Base-by-base conservation (phyloP, 2,113 vertebrate species). In the Rhinopomastus cyanomelas region DNA sequence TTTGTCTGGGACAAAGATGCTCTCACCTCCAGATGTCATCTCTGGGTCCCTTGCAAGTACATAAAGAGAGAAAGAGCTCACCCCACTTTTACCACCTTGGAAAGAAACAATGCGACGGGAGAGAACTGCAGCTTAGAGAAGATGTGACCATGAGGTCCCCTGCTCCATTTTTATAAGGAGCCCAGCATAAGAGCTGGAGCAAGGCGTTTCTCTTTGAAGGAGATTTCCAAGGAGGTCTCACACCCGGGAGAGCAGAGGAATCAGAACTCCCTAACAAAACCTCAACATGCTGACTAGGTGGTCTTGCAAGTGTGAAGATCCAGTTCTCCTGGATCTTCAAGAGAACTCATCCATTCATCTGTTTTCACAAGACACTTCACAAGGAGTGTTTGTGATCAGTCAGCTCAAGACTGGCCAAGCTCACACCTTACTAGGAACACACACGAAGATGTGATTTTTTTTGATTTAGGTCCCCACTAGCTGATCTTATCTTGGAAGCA, bases 61-160 rank as follows among this genome's bases (percentile, higher is more conserved):
- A 1, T 5, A 27, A 39, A 26, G 5, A 65, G 8, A 74, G 10
- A 18, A 71, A 2, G 15, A 4, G 61, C 48, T 44, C 26, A 22
- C 55, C 8, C 2, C 9, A 7, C 10, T 3, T 0, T n/a, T 1
- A 0, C 22, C n/a, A 26, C 6, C 8, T 22, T n/a, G 20, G 15
- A 6, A 56, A 60, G n/a, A 46, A 84, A 60, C 17, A 71, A 23
- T 17, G 25, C 3, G 32, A 5, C 46, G 23, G 32, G 16, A 77
- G 1, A 13, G 65, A 68, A 57, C 10, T 17, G 26, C 51, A 69
- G 32, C n/a, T 25, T 22, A 11, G 66, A 61, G 55, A 59, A 11
- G 19, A 21, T 12, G 7, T 55, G 34, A 25, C 34, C n/a, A 17
- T 32, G 8, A 23, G 72, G 29, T 6, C 29, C 29, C n/a, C 29